Percentiles rank a stretch among this genome's conserved stretches.
Conservation (phyloP, 2,888 invertebrate genomes). For the Dorcus parallelipipedus region DNA sequence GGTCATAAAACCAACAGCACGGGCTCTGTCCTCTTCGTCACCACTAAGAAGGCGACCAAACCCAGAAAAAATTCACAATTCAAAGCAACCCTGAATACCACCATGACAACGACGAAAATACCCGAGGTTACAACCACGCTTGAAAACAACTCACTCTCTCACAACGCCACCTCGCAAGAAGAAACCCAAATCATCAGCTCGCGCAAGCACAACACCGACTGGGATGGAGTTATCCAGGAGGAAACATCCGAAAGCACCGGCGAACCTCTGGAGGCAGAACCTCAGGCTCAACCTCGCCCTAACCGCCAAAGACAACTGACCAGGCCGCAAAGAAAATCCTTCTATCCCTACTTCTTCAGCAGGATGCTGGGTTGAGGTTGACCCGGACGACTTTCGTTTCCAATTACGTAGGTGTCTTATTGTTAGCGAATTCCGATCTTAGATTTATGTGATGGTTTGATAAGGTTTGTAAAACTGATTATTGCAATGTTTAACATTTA, state of each 20-base stretch:
- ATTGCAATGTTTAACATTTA: too few species aligned
- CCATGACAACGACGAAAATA: constrained; percentile 1
- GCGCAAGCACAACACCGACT: constrained; percentile 14
- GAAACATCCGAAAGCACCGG: constrained; percentile 22
- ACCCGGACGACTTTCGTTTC: too few species aligned
- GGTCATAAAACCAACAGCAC: constrained; percentile 23
- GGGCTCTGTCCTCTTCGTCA: constrained; percentile 27
- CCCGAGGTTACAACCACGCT: not conserved
- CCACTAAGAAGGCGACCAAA: constrained; percentile 22
- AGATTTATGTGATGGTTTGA: too few species aligned
- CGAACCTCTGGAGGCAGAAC: constrained; percentile 35
- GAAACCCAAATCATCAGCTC: constrained; percentile 11
- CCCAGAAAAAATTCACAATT: constrained; percentile 1
- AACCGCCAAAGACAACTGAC: constrained; percentile 51
- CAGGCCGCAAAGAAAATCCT: constrained; percentile 51
- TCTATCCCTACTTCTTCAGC: constrained; percentile 56
- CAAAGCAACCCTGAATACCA: constrained; percentile 1
- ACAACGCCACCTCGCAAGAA: constrained; percentile 15
- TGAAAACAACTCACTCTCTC: constrained; percentile 16
- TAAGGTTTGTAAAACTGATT: too few species aligned
- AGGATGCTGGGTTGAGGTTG: constrained; percentile 51
- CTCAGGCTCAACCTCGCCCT: constrained; percentile 43
- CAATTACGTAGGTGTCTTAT: too few species aligned
- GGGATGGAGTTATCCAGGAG: constrained; percentile 14
- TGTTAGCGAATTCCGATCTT: too few species aligned